Conservation (phyloP, 2,888 invertebrate genomes). For the Anticlea derivata region DNA sequence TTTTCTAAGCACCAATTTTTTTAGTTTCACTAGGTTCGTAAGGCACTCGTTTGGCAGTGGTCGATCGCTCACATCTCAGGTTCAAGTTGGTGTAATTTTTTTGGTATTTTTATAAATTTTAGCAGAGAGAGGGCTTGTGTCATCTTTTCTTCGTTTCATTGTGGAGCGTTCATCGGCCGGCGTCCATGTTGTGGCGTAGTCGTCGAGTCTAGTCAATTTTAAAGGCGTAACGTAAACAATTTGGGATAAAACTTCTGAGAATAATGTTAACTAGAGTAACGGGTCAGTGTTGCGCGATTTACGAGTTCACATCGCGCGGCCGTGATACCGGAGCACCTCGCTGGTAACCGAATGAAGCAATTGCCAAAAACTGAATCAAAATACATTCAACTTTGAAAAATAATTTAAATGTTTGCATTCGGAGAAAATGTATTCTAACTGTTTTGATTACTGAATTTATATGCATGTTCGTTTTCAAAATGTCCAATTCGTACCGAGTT, state of each 20-base stretch:
- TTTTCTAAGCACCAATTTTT: conserved; percentile 68
- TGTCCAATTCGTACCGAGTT: too few species aligned
- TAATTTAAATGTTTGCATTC: too few species aligned
- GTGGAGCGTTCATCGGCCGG: conserved; percentile 43
- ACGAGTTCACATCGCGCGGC: conserved; percentile 44
- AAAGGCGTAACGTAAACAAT: conserved; percentile 36
- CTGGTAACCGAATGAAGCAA: conserved; percentile 21
- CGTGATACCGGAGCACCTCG: conserved; percentile 35
- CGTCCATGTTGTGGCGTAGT: conserved; percentile 35
- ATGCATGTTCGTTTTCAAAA: too few species aligned
- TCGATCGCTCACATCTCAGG: conserved; percentile 39
- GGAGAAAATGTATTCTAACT: too few species aligned
- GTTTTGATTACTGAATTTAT: too few species aligned
- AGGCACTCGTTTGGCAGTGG: conserved; percentile 62
- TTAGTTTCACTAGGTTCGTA: conserved; percentile 53
- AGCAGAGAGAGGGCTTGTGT: conserved; percentile 68
- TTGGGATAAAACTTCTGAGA: conserved; percentile 46
- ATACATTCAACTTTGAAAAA: conserved; percentile 31
- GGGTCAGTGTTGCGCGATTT: conserved; percentile 54
- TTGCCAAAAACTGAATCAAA: conserved; percentile 43
- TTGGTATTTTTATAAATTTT: conserved; percentile 78
- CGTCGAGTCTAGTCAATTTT: conserved; percentile 40
- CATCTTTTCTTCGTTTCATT: conserved; percentile 80
- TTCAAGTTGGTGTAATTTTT: conserved; percentile 63
- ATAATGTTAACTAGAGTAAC: conserved; percentile 56